These are phyloP conservation scores for Holacanthella duospinosa DNA, from an alignment of 2,888 invertebrate genomes.

Conservation along the genomic window DNA sequence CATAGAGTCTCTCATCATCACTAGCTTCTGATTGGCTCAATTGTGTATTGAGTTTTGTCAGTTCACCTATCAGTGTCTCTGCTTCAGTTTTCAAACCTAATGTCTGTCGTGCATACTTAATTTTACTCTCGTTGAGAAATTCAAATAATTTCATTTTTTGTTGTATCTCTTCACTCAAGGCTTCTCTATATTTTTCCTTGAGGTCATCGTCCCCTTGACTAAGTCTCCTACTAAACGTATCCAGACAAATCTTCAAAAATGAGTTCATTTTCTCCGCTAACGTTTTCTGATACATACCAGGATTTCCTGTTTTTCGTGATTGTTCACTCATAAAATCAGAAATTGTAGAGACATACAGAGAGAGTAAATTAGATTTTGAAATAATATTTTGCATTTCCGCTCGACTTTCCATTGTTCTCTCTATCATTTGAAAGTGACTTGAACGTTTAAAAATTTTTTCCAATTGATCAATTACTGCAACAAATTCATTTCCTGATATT, in stretches of 20 bases:
- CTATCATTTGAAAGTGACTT: neutral
- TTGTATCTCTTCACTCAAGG: neutral
- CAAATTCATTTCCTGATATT: neutral
- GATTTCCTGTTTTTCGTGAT: neutral
- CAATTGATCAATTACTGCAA: neutral
- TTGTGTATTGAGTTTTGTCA: neutral
- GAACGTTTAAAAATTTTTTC: neutral
- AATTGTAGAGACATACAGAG: neutral
- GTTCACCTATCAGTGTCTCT: neutral
- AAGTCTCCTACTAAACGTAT: neutral
- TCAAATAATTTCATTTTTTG: constrained; percentile 1
- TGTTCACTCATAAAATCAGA: neutral
- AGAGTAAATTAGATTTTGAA: neutral
- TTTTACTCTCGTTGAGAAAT: neutral
- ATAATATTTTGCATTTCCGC: neutral
- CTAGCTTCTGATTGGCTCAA: neutral
- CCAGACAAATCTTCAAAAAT: neutral
- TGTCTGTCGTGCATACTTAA: neutral
- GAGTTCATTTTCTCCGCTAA: constrained; percentile 1
- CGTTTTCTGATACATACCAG: neutral
- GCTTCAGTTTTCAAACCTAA: neutral
- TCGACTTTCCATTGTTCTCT: neutral
- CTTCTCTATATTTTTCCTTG: neutral
- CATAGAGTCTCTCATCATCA: neutral
- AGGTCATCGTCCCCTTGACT: neutral